These are phyloP conservation scores for Thamnophis elegans DNA, from an alignment of 2,797 vertebrate genomes.

Conservation along the genomic window DNA sequence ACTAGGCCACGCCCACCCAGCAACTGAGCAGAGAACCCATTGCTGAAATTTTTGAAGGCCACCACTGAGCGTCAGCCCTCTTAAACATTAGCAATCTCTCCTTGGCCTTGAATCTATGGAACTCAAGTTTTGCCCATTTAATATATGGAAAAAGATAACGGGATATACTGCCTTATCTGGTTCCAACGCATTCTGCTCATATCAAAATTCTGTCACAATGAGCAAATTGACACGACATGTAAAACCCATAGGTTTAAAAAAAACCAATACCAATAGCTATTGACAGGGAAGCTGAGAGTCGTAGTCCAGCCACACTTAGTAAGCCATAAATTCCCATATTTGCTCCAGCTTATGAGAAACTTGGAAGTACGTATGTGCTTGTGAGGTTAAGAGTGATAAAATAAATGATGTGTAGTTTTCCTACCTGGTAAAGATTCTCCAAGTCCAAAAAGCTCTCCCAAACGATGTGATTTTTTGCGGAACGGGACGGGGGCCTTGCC, in stretches of 20 bases:
- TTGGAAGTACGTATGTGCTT: background rate
- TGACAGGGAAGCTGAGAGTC: background rate
- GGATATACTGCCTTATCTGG: background rate
- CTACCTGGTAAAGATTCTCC: constrained; percentile 47
- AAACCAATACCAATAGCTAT: background rate
- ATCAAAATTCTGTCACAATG: background rate
- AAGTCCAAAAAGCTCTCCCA: constrained; percentile 65
- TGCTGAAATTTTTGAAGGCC: too few species aligned
- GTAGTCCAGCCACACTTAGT: background rate
- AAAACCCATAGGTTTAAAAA: background rate
- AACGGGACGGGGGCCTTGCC: constrained; percentile 71
- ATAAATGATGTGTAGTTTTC: background rate
- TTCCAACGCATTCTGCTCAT: background rate
- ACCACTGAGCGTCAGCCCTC: too few species aligned
- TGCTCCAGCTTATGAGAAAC: background rate
- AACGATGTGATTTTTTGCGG: constrained; percentile 68
- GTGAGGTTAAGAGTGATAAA: background rate
- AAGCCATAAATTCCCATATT: background rate
- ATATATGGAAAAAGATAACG: background rate
- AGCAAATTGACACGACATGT: background rate
- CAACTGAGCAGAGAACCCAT: too few species aligned
- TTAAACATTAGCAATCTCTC: background rate
- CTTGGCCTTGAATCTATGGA: background rate
- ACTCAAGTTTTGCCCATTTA: background rate
- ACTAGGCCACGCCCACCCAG: too few species aligned